Conservation (phyloP, 64 coral and sea anemone genomes). For the Pocillopora verrucosa region DNA sequence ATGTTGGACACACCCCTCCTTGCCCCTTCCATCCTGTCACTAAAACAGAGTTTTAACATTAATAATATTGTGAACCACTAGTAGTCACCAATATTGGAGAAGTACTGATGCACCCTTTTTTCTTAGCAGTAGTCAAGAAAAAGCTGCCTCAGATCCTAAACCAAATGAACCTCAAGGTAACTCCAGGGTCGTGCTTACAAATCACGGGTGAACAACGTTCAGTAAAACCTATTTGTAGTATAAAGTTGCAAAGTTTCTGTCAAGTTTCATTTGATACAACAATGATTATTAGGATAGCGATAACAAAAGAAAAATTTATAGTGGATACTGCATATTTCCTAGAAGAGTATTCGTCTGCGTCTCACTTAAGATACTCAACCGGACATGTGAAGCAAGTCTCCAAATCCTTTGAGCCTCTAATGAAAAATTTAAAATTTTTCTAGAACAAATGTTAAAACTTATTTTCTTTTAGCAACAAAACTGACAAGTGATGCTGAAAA, state of each 20-base stretch:
- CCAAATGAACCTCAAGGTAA: neutral
- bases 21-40: too few relatives aligned
- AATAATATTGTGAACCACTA: neutral
- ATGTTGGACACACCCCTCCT: too few relatives aligned
- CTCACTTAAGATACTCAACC: too few relatives aligned
- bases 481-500: conserved; percentile 6
- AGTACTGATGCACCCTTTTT: neutral
- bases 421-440: too few relatives aligned
- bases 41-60: too few relatives aligned
- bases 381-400: too few relatives aligned
- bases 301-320: too few relatives aligned
- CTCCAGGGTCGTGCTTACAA: neutral
- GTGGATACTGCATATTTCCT: too few relatives aligned
- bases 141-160: conserved; percentile 4
- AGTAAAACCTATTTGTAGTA: neutral
- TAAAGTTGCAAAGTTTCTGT: neutral
- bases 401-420: too few relatives aligned
- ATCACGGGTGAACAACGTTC: neutral
- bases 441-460: neutral
- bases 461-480: neutral
- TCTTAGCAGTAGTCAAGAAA: neutral
- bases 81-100: neutral
- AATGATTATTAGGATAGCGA: too few relatives aligned
- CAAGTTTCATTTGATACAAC: neutral
- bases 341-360: too few relatives aligned